These are phyloP conservation scores for Chironomus riparius DNA, from an alignment of 2,888 invertebrate genomes.

Conservation along the genomic window DNA sequence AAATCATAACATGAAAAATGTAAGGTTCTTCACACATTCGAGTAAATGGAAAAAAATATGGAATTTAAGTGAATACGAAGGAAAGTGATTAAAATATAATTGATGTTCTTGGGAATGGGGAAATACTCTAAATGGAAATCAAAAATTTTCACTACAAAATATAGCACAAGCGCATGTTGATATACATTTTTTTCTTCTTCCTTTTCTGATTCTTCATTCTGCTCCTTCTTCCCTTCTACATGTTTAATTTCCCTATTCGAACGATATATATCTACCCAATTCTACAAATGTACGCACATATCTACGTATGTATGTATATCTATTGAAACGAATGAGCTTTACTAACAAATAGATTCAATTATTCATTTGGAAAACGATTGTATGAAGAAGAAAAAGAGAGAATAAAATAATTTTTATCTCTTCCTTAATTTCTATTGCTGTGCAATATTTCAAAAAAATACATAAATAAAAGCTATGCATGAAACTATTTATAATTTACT, in stretches of 20 bases:
- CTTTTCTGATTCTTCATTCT: background rate
- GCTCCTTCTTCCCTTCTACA: background rate
- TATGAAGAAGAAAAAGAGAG: background rate
- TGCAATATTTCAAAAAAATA: slow-evolving; percentile 19
- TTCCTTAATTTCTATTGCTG: slow-evolving; percentile 6
- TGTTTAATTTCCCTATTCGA: background rate
- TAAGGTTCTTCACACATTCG: no score
- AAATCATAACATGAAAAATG: no score
- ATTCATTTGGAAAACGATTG: slow-evolving; percentile 22
- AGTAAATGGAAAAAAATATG: no score
- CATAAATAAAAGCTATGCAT: background rate
- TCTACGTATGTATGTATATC: background rate
- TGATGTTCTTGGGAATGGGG: no score
- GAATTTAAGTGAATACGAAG: no score
- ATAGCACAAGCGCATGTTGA: no score
- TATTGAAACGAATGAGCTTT: background rate
- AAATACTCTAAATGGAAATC: no score
- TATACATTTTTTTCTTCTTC: background rate
- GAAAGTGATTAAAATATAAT: no score
- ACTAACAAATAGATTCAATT: slow-evolving; percentile 25
- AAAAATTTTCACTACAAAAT: no score
- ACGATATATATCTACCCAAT: no score
- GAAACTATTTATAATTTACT: no score
- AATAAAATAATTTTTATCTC: background rate
- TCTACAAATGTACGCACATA: background rate